Evolutionary conservation across 2,113 vertebrate genomes (phyloP).

Genomic region (Equus quagga): DNA sequence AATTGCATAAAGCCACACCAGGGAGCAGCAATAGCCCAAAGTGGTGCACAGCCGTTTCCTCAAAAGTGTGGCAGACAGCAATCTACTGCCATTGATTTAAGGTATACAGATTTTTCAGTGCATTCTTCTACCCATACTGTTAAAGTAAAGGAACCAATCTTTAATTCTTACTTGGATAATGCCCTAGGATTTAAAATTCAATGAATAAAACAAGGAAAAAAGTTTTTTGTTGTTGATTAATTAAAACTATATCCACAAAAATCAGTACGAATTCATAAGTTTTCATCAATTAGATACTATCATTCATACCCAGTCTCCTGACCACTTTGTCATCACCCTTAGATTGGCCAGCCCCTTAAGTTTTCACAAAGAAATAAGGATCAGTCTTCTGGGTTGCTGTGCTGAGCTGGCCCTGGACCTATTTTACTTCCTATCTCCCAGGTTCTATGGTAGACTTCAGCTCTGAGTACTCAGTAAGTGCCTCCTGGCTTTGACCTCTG

Average conservation of each 20-base stretch:
- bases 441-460: not conserved
- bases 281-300: not conserved
- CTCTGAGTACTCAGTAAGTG: not conserved
- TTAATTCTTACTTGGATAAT: conserved; percentile 11
- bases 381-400: not conserved
- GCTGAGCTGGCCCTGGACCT: not conserved
- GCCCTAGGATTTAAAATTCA: not conserved
- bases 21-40: not conserved
- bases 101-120: not conserved
- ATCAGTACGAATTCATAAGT: not conserved
- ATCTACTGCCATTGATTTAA: conserved; percentile 4
- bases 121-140: not conserved
- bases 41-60: not conserved
- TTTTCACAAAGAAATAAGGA: not conserved
- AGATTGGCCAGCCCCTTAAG: not conserved
- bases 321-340: not conserved
- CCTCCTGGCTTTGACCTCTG: not conserved
- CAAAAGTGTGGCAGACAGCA: not conserved
- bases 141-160: not conserved
- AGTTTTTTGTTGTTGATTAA: not conserved
- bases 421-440: not conserved
- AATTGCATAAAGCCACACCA: conserved; percentile 34
- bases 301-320: not conserved
- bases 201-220: not conserved
- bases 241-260: not conserved